Evolutionary conservation across 2,888 invertebrate genomes (phyloP), one percentile per base, ranked within the genome.

Genomic region (Trissolcus japonicus): DNA sequence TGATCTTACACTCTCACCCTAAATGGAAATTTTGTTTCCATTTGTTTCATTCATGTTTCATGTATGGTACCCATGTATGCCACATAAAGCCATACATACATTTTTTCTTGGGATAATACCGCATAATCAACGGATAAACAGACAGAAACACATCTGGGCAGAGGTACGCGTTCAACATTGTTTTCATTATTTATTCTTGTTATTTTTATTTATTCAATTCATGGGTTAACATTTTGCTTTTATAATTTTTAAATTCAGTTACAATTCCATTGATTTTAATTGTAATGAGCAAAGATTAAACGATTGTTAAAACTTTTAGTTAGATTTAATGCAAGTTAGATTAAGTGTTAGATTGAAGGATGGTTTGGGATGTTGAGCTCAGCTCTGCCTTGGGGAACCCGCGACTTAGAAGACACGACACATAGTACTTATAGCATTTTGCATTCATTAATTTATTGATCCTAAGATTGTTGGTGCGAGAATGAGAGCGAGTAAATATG

Each of bases 391-490:
- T 35, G 7, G 35, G 35, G 35, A 35, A 35, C 35, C 35, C 35
- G 35, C 35, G 35, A 78, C 78, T 78, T 76, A 76, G 76, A 68
- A 50, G 25, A 73, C 73, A 76, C 69, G 65, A 82, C 81, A 83
- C 83, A 82, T 87, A 84, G 86, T 88, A 88, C 86, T 88, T 86
- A 86, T 86, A 88, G 86, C 85, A 84, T 85, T 86, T 74, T 82
- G 84, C 84, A 83, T 84, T 69, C 82, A 82, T 87, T 86, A 85
- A 86, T 88, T 88, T 88, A 87, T 88, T 86, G 84, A 86, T 82
- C 83, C 79, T 84, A 82, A 84, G 76, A 80, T 81, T 79, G 82
- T 74, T 41, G 53, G 51, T 43, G 60, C 63, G 68, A 67, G 48
- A 43, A 43, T 46, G 62, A 40, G 80, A 65, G 41, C 35, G 55